These are phyloP conservation scores for Psittacus erithacus DNA, from an alignment of 2,113 vertebrate genomes.

Conservation along the genomic window DNA sequence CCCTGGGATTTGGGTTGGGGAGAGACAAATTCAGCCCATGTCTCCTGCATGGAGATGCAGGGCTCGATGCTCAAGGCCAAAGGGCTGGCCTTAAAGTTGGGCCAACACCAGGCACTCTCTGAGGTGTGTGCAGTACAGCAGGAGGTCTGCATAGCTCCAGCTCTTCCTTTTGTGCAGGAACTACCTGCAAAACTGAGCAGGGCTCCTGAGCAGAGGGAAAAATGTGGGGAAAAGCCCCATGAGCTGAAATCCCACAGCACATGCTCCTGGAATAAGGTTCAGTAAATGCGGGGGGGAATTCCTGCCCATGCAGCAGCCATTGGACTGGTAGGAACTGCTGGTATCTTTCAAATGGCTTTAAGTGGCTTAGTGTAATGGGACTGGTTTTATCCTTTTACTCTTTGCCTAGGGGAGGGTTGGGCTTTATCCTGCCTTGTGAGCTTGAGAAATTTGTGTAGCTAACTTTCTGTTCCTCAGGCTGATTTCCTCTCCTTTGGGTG, in stretches of 20 bases:
- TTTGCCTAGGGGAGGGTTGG: background rate
- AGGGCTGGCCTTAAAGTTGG: background rate
- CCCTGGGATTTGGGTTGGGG: background rate
- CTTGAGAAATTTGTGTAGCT: background rate
- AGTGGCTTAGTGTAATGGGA: background rate
- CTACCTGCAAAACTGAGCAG: accelerated
- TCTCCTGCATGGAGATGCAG: accelerated
- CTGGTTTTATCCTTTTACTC: background rate
- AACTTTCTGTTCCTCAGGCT: background rate
- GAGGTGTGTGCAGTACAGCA: accelerated
- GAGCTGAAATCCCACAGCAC: background rate
- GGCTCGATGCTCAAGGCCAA: background rate
- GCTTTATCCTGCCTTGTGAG: background rate
- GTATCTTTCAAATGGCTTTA: background rate
- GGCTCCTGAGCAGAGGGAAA: background rate
- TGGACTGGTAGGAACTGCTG: accelerated
- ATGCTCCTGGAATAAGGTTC: background rate
- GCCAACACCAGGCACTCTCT: background rate
- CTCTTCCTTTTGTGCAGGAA: background rate
- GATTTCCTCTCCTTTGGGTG: background rate
- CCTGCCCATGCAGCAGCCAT: accelerated
- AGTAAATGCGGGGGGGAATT: background rate
- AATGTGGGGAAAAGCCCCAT: accelerated
- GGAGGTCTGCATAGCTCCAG: background rate
- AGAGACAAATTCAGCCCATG: background rate